These are phyloP conservation scores for Chalcosyrphus nemorum DNA, from an alignment of 2,888 invertebrate species.

Conservation along the genomic window DNA sequence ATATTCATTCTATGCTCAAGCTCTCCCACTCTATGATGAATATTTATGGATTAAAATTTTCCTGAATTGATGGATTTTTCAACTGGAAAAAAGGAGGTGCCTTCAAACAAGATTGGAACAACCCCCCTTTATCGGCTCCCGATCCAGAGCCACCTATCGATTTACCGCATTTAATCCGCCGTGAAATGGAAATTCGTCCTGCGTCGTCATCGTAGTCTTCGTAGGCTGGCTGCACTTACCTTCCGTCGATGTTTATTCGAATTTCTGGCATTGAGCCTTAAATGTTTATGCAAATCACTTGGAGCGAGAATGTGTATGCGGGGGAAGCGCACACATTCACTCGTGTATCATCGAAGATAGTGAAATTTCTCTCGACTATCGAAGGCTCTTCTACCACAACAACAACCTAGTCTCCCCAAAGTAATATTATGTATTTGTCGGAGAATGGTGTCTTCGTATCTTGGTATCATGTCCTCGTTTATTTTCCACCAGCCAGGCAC, in stretches of 20 bases:
- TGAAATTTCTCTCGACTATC: slow-evolving; percentile 27
- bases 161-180: slow-evolving; percentile 65
- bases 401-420: neutral
- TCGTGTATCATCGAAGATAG: slow-evolving; percentile 55
- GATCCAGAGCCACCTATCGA: slow-evolving; percentile 9
- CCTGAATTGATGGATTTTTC: slow-evolving; percentile 65
- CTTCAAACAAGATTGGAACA: slow-evolving; percentile 34
- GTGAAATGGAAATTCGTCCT: slow-evolving; percentile 64
- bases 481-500: slow-evolving; percentile 17
- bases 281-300: slow-evolving; percentile 66
- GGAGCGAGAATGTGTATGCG: slow-evolving; percentile 9
- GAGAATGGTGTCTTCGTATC: slow-evolving; percentile 14
- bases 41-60: slow-evolving; percentile 68
- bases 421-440: slow-evolving; percentile 29
- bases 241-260: slow-evolving; percentile 57
- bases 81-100: slow-evolving; percentile 12
- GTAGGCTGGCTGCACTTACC: slow-evolving; percentile 35
- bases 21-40: slow-evolving; percentile 27
- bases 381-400: neutral
- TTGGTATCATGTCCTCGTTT: slow-evolving; percentile 17
- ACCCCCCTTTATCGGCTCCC: neutral
- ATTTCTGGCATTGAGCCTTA: slow-evolving; percentile 50
- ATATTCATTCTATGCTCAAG: neutral
- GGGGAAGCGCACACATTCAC: slow-evolving; percentile 27
- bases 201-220: neutral